Evolutionary conservation across 2,797 vertebrate genomes (phyloP), one percentile per base, ranked within the genome.

Genomic region (Pelochelys cantorii): DNA sequence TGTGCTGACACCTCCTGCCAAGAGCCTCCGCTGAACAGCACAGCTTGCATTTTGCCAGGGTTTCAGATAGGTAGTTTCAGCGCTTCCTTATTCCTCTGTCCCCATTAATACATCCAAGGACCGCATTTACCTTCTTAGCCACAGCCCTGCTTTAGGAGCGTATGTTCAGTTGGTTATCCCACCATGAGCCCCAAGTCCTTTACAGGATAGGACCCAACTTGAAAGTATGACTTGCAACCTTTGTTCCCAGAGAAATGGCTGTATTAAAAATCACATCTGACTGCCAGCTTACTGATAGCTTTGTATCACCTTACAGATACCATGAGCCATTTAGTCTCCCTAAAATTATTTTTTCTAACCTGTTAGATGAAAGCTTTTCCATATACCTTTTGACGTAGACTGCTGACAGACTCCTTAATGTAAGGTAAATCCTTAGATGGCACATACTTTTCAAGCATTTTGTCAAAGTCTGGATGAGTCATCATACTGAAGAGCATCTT

Each of bases 401-500:
- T 98, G 95, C 96, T 97, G 81, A 99, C 98, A 0, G 98, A 97
- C 92, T 99, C 99, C 97, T 97, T 99, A 94, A 99, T 97, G 82
- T 98, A 98, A 87, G 98, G 98, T 96, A 99, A 97, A 95, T 99
- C 99, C 98, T 99, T 99, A 89, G 97, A 86, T 2, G 98, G 96
- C 86, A 99, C 96, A 11, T 98, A 98, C 94, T 98, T 99, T 95
- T 99, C 99, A 93, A 99, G 94, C 83, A 98, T 97, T 97, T 98
- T 99, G 84, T 99, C 99, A 94, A 99, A 99, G 89, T 99, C 98
- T 5, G 98, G 98, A 65, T 99, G 98, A 56, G 97, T 97, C 80
- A 99, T 99, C 97, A 99, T 95, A 62, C 94, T 97, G 90, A 98
- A 98, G 92, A 99, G 98, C 99, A 99, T 99, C 94, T 98, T 99